These are phyloP conservation scores for Nyctibius bracteatus DNA, from an alignment of 2,113 vertebrate species.

Conservation along the genomic window DNA sequence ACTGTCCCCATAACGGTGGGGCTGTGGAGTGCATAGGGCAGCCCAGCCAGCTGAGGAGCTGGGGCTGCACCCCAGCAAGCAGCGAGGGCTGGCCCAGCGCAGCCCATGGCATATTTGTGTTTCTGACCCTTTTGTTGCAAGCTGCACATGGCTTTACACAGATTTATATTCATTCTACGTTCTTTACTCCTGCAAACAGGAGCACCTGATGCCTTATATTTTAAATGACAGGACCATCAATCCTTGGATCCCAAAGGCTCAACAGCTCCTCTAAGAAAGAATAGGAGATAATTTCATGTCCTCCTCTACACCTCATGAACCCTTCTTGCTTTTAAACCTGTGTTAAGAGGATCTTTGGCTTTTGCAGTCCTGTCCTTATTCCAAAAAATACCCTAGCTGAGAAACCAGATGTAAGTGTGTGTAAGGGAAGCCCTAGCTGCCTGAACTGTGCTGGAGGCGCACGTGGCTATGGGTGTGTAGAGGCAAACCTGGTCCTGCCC, in stretches of 20 bases:
- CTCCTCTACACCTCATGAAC: neutral
- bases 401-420: accelerated
- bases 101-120: neutral
- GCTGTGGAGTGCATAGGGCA: accelerated
- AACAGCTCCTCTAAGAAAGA: neutral
- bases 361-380: neutral
- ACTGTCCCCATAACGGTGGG: neutral
- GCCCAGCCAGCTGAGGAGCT: neutral
- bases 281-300: neutral
- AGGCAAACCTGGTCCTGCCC: neutral
- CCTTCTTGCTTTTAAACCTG: neutral
- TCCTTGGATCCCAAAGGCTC: neutral
- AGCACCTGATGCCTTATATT: neutral
- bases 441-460: neutral
- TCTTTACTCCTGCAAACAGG: neutral
- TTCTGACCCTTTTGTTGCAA: neutral
- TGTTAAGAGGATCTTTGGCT: neutral
- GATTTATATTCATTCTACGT: neutral
- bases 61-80: neutral
- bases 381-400: neutral
- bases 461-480: accelerated
- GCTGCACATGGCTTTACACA: accelerated
- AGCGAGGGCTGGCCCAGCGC: neutral
- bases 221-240: neutral
- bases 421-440: neutral